phyloP scores from a whole-genome alignment of 2,113 vertebrate species.

The Rallus limicola region DNA sequence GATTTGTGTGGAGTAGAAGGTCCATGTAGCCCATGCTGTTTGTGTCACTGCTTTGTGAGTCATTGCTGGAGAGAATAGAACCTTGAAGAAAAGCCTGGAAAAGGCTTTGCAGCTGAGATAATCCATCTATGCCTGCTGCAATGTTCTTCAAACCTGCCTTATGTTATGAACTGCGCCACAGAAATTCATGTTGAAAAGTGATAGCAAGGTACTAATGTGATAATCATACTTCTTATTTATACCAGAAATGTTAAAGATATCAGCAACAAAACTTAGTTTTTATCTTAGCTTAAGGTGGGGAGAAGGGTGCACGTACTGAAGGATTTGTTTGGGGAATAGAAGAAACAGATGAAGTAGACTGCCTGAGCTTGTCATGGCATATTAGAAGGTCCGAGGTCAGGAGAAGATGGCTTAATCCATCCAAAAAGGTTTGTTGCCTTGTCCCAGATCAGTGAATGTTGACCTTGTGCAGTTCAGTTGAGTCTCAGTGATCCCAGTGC shows the following conservation, averaged over 20 bases:
- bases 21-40: slow-evolving; percentile 20
- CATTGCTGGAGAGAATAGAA: background rate
- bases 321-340: background rate
- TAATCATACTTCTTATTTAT: background rate
- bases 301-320: background rate
- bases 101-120: background rate
- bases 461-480: background rate
- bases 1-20: background rate
- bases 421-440: background rate
- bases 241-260: background rate
- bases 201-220: background rate
- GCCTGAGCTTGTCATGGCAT: background rate
- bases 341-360: background rate
- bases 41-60: slow-evolving; percentile 33
- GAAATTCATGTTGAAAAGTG: background rate
- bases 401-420: background rate
- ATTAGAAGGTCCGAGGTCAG: background rate
- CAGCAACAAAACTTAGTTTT: background rate
- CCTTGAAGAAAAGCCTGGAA: slow-evolving; percentile 4
- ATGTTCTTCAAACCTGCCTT: background rate
- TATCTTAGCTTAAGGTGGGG: background rate
- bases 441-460: background rate
- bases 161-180: background rate
- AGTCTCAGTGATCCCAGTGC: background rate
- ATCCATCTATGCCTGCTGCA: background rate